Base-by-base conservation (phyloP, 2,113 vertebrate species). In the Heteronetta atricapilla region DNA sequence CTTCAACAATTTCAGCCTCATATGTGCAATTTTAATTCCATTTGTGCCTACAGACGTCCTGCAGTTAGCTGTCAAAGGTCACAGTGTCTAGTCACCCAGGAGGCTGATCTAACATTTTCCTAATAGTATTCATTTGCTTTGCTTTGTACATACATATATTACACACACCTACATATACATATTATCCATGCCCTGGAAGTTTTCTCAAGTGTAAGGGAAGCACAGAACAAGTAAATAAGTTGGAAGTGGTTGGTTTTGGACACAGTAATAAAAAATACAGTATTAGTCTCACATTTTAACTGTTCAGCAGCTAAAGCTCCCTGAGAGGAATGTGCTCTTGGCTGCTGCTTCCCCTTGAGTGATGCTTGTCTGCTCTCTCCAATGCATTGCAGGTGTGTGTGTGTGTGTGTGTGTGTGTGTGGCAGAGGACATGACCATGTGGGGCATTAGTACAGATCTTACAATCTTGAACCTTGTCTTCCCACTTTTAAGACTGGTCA, bases 311-410 rank as follows among this genome's bases (percentile, higher is more conserved):
- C 28, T 46, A 26, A 86, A 81, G 19, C 1, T 10, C 5, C 12
- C 11, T 50, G 52, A 83, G 56, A 67, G 26, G 7, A 91, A 33
- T 0, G 1, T 1, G 1, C 10, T 79, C 33, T 68, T 3, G 3
- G 25, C 63, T 85, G 29, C n/a, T 60, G 8, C 26, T 13, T 38
- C 7, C 79, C 82, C 44, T 79, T 40, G 76, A 79, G 23, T 6
- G 15, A 2, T 29, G 1, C 50, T 81, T 67, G 19, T 60, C 14
- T 7, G 1, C 8, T 82, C 0, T 0, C 3, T 85, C 52, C 55
- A 40, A 13, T 12, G 26, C 0, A 0, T 36, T 79, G 23, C 31
- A 72, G 19, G 9, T 48, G 46, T 21, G 46, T 48, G 46, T 20
- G 46, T 46, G 20, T 21, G 9, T 48, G 46, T 21, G 46, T 48